Percentiles rank a stretch among this genome's conserved stretches.
Evolutionary conservation across 2,113 vertebrate species (phyloP).

Genomic region (Micromys minutus): DNA sequence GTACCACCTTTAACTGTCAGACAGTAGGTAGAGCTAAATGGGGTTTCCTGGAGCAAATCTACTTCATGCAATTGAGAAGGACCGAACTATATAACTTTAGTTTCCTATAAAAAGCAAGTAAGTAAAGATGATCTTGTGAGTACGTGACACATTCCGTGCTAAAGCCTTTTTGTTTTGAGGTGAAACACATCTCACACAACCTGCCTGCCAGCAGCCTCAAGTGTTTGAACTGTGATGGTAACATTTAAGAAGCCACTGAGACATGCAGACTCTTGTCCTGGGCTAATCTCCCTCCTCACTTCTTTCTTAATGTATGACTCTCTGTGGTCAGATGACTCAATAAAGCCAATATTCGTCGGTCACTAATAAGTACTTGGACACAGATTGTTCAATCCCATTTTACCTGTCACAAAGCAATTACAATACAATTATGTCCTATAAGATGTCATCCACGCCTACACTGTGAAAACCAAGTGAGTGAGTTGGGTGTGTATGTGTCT

Average conservation of each 20-base stretch:
- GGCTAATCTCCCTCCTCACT: conserved; percentile 56
- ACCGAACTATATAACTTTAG: conserved; percentile 35
- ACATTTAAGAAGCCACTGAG: conserved; percentile 62
- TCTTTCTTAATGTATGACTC: conserved; percentile 54
- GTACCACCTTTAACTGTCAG: not conserved
- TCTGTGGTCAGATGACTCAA: conserved; percentile 42
- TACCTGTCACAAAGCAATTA: conserved; percentile 64
- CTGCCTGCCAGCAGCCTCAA: conserved; percentile 52
- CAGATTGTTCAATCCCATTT: conserved; percentile 51
- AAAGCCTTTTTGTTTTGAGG: conserved; percentile 19
- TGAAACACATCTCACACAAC: conserved; percentile 41
- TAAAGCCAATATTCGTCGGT: conserved; percentile 44
- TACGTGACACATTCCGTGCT: conserved; percentile 54
- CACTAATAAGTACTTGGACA: conserved; percentile 63
- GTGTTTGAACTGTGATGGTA: conserved; percentile 56
- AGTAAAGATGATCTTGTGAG: conserved; percentile 40
- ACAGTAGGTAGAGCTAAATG: not conserved
- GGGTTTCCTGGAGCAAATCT: not conserved
- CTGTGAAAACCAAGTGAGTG: not conserved
- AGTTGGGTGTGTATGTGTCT: not conserved
- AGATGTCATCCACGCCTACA: not conserved
- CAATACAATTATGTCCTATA: conserved; percentile 37
- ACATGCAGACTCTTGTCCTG: conserved; percentile 74
- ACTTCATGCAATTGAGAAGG: conserved; percentile 25
- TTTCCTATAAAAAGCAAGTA: conserved; percentile 52